Percentiles rank a stretch among this genome's conserved stretches.
phyloP scores from a whole-genome alignment of 2,888 invertebrate species.

The Torymus auratus region DNA sequence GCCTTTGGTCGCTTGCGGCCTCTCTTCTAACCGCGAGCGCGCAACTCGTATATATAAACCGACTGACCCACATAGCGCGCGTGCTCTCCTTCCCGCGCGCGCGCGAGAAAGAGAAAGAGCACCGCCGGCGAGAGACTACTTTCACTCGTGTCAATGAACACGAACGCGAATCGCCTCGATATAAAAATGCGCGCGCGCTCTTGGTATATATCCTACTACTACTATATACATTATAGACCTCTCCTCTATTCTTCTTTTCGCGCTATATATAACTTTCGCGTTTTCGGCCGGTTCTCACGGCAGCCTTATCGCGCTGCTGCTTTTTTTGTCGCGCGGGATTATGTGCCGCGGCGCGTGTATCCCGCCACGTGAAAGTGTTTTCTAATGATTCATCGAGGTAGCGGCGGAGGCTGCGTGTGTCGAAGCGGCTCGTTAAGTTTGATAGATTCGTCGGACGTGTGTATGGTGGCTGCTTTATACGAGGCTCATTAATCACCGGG shows the following conservation, averaged over 20 bases:
- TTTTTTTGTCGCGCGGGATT: neutral
- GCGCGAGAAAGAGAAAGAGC: constrained; percentile 44
- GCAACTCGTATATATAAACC: neutral
- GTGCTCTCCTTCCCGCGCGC: constrained; percentile 44
- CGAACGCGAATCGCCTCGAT: constrained; percentile 38
- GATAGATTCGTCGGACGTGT: constrained; percentile 1
- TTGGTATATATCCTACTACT: neutral
- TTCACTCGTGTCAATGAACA: constrained; percentile 68
- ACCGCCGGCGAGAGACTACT: constrained; percentile 60
- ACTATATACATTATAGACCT: constrained; percentile 27
- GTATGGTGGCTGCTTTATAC: too few relatives aligned
- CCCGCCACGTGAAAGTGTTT: constrained; percentile 57
- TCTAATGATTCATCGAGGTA: constrained; percentile 46
- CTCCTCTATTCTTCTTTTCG: constrained; percentile 18
- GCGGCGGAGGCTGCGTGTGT: neutral
- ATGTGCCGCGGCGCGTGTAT: neutral
- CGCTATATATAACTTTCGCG: constrained; percentile 46
- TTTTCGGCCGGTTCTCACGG: constrained; percentile 34
- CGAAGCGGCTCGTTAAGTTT: constrained; percentile 16
- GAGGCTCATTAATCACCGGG: too few relatives aligned
- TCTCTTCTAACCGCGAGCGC: too few relatives aligned
- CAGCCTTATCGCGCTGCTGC: too few relatives aligned
- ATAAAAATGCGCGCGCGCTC: constrained; percentile 12
- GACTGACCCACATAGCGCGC: constrained; percentile 49
- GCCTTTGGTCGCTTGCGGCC: too few relatives aligned